Conservation (phyloP, 2,113 vertebrate genomes). For the Ranitomeya imitator region DNA sequence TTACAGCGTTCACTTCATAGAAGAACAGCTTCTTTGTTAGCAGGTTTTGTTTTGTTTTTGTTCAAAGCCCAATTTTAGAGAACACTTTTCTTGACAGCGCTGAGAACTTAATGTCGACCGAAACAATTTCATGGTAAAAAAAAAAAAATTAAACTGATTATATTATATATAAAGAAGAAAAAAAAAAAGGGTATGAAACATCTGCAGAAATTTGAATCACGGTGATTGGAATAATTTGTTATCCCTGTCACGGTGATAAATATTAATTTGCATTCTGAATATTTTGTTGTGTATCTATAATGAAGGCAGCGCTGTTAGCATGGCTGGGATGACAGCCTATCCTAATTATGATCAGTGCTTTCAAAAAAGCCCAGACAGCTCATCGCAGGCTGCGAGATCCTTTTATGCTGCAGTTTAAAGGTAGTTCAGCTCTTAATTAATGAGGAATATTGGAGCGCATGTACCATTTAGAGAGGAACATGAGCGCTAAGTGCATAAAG, state of each 20-base stretch:
- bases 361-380: slow-evolving; percentile 12
- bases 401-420: slow-evolving; percentile 30
- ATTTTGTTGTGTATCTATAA: slow-evolving; percentile 46
- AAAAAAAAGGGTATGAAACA: slow-evolving; percentile 35
- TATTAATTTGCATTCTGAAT: slow-evolving; percentile 56
- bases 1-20: background rate
- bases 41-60: background rate
- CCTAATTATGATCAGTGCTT: slow-evolving; percentile 51
- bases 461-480: slow-evolving; percentile 40
- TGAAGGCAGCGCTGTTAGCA: slow-evolving; percentile 42
- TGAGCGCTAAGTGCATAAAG: slow-evolving; percentile 15
- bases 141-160: slow-evolving; percentile 42
- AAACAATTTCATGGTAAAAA: slow-evolving; percentile 36
- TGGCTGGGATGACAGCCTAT: slow-evolving; percentile 40
- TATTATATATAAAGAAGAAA: slow-evolving; percentile 36
- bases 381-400: background rate
- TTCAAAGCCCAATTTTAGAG: slow-evolving; percentile 33
- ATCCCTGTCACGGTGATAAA: slow-evolving; percentile 56
- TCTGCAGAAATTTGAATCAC: slow-evolving; percentile 41
- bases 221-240: slow-evolving; percentile 53
- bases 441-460: slow-evolving; percentile 17
- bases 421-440: slow-evolving; percentile 45
- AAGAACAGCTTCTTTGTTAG: slow-evolving; percentile 17
- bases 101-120: slow-evolving; percentile 26
- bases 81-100: slow-evolving; percentile 10